phyloP scores from a whole-genome alignment of 1,140 invertebrate species.

The Dendroctonus ponderosae region DNA sequence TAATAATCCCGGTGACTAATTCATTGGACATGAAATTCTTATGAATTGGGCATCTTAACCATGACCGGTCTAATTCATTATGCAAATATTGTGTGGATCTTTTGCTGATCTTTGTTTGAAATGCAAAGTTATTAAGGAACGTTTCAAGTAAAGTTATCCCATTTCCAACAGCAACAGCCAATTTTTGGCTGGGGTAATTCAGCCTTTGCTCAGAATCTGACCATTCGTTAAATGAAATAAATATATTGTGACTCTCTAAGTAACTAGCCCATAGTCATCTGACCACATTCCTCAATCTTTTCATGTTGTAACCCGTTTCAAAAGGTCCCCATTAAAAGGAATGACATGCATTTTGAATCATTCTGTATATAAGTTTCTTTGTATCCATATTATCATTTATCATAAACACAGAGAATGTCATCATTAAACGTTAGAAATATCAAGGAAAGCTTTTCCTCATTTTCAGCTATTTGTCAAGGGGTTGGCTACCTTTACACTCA shows the following conservation, averaged over 20 bases:
- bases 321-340: no score
- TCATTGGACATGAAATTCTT: slow-evolving; percentile 1
- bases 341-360: no score
- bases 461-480: no score
- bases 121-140: slow-evolving; percentile 10
- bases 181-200: slow-evolving; percentile 24
- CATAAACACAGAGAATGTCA: no score
- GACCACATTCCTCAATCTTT: not conserved
- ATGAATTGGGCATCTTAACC: slow-evolving; percentile 22
- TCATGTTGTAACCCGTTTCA: no score
- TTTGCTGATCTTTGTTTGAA: slow-evolving; percentile 2
- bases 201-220: slow-evolving; percentile 16
- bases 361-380: no score
- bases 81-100: slow-evolving; percentile 11
- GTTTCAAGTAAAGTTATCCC: slow-evolving; percentile 16
- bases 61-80: not conserved
- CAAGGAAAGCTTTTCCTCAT: no score
- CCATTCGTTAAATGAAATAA: slow-evolving; percentile 29
- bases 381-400: no score
- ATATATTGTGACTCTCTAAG: slow-evolving; percentile 26
- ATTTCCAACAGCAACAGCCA: slow-evolving; percentile 17
- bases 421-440: no score
- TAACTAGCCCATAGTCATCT: not conserved
- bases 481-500: no score
- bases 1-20: slow-evolving; percentile 16